Evolutionary conservation across 2,797 vertebrate species (phyloP).

Genomic region (Chanos chanos): DNA sequence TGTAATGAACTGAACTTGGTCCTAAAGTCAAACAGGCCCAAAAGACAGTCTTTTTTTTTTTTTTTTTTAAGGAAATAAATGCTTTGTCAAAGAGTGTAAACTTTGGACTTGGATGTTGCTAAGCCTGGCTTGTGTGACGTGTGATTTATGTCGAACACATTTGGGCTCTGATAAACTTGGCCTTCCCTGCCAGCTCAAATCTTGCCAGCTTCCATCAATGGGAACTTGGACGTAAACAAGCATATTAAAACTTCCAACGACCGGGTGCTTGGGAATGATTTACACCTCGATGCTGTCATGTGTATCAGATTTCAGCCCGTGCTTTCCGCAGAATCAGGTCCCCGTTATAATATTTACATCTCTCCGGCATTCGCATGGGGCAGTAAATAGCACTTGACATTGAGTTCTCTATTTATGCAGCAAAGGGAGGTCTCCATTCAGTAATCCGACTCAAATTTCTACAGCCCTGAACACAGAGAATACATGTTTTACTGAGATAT

Average conservation of each 20-base stretch:
- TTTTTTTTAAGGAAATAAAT: too few relatives aligned
- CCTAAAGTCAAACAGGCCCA: too few relatives aligned
- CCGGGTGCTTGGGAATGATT: not conserved
- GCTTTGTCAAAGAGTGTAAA: not conserved
- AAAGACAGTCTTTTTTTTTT: too few relatives aligned
- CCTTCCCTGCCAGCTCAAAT: not conserved
- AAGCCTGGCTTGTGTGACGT: not conserved
- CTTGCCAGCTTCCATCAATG: not conserved
- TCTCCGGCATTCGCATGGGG: conserved; percentile 17
- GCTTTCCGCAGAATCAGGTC: not conserved
- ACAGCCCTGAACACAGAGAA: not conserved
- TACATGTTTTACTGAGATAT: not conserved
- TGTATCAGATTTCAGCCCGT: not conserved
- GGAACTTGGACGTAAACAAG: not conserved
- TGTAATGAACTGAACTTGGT: too few relatives aligned
- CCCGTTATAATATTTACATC: conserved; percentile 3
- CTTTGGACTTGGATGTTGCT: not conserved
- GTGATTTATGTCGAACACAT: not conserved
- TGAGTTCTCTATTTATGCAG: not conserved
- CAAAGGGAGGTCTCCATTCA: not conserved
- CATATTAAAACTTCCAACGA: not conserved
- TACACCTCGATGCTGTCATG: not conserved
- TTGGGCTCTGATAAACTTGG: not conserved
- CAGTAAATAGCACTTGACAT: not conserved
- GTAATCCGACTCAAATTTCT: too few relatives aligned